Evolutionary conservation across 1,140 invertebrate genomes (phyloP), one percentile per base, ranked within the genome.

Genomic region (Eurosta solidaginis): DNA sequence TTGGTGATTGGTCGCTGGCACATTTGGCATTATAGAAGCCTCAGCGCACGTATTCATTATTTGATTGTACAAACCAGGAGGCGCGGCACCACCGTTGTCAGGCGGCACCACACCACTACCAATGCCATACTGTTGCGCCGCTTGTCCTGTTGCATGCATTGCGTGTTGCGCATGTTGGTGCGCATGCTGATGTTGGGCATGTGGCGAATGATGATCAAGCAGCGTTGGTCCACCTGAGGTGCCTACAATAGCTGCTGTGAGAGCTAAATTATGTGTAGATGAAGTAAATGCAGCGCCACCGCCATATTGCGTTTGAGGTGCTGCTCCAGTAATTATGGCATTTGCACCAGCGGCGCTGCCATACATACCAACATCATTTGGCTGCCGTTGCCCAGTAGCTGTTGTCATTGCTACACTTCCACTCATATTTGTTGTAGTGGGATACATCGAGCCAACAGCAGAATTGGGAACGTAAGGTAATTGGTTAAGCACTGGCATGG

Each of bases 171-270:
- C 73, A 40, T 77, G 78, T 25, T 63, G 42, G 27, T n/a, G n/a
- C n/a, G 54, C 54, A 78, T 78, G 78, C 20, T 82, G 49, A 77
- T 83, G 78, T 78, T 83, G 49, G n/a, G n/a, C n/a, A 78, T 83
- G 79, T 76, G 82, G 82, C 54, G 79, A 80, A 33, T 84, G 78
- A 42, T 80, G 75, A 33, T 80, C 68, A 0, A 80, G 73, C 2
- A 81, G 52, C 59, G 79, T 77, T 6, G 77, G 40, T 12, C 45
- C 52, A 5, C 44, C 68, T 12, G 79, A 40, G 50, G 77, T 77
- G n/a, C 88, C 91, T 22, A 94, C 93, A 91, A 95, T 94, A 0
- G 93, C 92, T 6, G 93, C 92, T 3, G 93, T 94, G 1, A 94
- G 84, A 0, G 92, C 93, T 90, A 94, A 93, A 82, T 94, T 94